These are phyloP conservation scores for Cottus gobio DNA, from an alignment of 2,113 vertebrate species.

Conservation along the genomic window DNA sequence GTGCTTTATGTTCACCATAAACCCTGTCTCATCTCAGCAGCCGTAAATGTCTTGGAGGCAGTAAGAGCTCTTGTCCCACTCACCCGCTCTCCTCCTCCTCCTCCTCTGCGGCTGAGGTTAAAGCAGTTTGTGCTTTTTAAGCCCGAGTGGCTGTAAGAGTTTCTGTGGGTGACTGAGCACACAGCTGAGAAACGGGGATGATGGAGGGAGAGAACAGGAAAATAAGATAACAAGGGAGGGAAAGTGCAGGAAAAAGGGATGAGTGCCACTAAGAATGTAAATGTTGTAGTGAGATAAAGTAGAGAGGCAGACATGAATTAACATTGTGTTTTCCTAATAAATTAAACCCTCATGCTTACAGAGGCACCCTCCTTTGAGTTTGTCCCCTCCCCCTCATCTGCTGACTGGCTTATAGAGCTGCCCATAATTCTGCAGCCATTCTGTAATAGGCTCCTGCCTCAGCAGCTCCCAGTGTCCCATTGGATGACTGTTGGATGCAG, in stretches of 20 bases:
- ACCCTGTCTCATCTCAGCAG: conserved; percentile 21
- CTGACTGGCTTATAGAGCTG: conserved; percentile 55
- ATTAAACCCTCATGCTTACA: conserved; percentile 10
- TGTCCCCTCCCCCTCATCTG: conserved; percentile 23
- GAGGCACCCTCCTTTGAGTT: neutral
- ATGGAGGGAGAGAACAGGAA: conserved; percentile 2
- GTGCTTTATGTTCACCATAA: conserved; percentile 10
- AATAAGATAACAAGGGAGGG: neutral
- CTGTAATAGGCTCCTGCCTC: conserved; percentile 54
- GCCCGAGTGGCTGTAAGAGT: neutral
- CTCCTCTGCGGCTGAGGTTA: conserved; percentile 16
- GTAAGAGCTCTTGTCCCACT: conserved; percentile 26
- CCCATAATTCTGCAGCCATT: conserved; percentile 36
- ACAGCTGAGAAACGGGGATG: neutral
- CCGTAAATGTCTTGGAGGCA: conserved; percentile 31
- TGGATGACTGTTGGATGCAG: conserved; percentile 50
- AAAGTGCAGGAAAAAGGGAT: neutral
- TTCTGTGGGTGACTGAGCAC: neutral
- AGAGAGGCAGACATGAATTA: conserved; percentile 1
- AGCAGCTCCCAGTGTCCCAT: conserved; percentile 43
- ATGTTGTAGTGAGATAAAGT: neutral
- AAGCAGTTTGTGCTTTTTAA: conserved; percentile 30
- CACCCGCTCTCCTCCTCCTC: neutral
- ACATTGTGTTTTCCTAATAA: conserved; percentile 5
- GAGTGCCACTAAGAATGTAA: neutral